Conservation (phyloP, 2,113 vertebrate genomes). For the Pandion haliaetus region DNA sequence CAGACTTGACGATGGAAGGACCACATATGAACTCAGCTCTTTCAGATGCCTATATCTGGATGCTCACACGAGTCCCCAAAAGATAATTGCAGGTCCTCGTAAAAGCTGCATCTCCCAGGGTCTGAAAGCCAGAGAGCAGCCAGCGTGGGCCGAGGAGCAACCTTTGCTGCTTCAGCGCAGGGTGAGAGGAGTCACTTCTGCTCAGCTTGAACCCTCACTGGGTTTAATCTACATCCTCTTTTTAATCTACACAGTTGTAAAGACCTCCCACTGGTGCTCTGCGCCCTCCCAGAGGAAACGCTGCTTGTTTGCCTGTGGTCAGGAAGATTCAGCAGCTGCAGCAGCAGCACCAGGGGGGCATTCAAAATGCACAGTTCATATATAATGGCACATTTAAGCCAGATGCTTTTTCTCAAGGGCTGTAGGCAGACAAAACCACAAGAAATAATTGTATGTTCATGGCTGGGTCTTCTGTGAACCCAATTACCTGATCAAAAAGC, state of each 20-base stretch:
- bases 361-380: not conserved
- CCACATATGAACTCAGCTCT: not conserved
- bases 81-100: not conserved
- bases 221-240: not conserved
- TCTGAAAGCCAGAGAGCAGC: not conserved
- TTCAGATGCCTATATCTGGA: not conserved
- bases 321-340: not conserved
- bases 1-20: not conserved
- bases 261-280: not conserved
- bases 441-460: constrained; percentile 26
- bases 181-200: not conserved
- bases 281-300: not conserved
- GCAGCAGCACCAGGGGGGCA: not conserved
- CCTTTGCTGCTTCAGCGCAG: not conserved
- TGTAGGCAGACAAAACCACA: not conserved
- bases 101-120: not conserved
- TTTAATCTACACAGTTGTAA: not conserved
- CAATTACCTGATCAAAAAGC: constrained; percentile 28
- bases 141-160: not conserved
- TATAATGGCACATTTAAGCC: not conserved
- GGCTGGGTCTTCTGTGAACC: not conserved
- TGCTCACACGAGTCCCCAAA: not conserved
- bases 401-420: not conserved
- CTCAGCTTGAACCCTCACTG: not conserved
- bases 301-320: not conserved